A percentile compares a stretch with the other conserved stretches of the same genome.
phyloP scores from a whole-genome alignment of 2,888 invertebrate species.

The Ethmia dodecea region DNA sequence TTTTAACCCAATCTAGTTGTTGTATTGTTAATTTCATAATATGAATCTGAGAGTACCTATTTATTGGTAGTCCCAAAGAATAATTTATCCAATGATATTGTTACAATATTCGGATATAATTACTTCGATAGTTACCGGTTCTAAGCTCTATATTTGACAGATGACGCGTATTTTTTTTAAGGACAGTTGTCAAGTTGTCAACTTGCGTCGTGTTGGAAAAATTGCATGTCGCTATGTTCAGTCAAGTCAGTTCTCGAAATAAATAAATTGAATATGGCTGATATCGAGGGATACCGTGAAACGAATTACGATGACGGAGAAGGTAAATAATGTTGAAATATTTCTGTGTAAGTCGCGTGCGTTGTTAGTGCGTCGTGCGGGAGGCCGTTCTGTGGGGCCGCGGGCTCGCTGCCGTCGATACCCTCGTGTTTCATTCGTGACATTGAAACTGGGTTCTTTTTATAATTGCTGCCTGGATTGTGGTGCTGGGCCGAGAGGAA shows the following conservation, averaged over 20 bases:
- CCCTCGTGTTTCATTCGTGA: conserved; percentile 73
- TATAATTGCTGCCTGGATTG: conserved; percentile 74
- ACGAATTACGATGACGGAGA: conserved; percentile 69
- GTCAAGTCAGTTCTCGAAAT: conserved; percentile 69
- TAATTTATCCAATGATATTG: too few species aligned
- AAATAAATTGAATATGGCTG: conserved; percentile 76
- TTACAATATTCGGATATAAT: too few species aligned
- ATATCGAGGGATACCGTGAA: conserved; percentile 70
- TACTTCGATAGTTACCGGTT: too few species aligned
- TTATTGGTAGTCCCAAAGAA: too few species aligned
- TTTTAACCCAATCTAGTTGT: too few species aligned
- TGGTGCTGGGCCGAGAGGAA: conserved; percentile 60
- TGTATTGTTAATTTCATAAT: too few species aligned
- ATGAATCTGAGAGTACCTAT: too few species aligned
- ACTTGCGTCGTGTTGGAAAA: conserved; percentile 73
- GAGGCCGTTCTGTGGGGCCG: conserved; percentile 31
- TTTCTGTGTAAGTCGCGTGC: conserved; percentile 59
- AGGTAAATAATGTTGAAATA: conserved; percentile 71
- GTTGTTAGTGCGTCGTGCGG: conserved; percentile 47
- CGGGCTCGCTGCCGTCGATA: conserved; percentile 39
- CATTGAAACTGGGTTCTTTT: conserved; percentile 76
- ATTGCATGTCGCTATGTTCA: conserved; percentile 71
- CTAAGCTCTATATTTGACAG: conserved; percentile 31
- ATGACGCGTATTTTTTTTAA: conserved; percentile 54
- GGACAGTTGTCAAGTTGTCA: conserved; percentile 48